These are phyloP conservation scores for Notechis scutatus DNA, from an alignment of 2,113 vertebrate species.

Conservation along the genomic window DNA sequence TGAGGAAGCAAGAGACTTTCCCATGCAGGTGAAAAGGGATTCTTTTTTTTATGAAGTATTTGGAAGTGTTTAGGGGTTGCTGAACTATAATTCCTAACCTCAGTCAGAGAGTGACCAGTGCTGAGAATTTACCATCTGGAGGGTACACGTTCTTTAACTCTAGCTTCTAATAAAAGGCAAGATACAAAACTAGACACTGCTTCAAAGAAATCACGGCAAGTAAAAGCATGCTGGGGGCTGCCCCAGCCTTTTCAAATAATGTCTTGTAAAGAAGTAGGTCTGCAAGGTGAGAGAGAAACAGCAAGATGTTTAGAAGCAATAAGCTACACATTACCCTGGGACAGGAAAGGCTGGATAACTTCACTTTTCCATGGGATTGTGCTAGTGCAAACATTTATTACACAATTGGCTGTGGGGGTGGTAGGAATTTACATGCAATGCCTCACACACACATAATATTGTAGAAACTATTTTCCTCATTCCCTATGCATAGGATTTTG, in stretches of 20 bases:
- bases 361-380: neutral
- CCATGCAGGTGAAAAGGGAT: no score
- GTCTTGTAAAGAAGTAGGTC: neutral
- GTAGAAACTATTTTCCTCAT: neutral
- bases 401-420: neutral
- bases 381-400: neutral
- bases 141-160: neutral
- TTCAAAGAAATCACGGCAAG: neutral
- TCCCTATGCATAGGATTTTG: accelerated
- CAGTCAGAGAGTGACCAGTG: neutral
- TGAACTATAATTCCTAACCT: neutral
- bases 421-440: neutral
- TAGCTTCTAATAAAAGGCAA: neutral
- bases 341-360: neutral
- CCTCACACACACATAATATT: no score
- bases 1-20: no score
- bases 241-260: neutral
- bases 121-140: neutral
- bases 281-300: neutral
- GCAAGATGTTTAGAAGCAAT: neutral
- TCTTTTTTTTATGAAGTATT: no score
- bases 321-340: no score
- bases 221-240: neutral
- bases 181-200: neutral
- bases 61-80: neutral